A percentile compares a stretch with the other conserved stretches of the same genome.
phyloP scores from a whole-genome alignment of 1,140 invertebrate genomes.

The Hestina assimilis region DNA sequence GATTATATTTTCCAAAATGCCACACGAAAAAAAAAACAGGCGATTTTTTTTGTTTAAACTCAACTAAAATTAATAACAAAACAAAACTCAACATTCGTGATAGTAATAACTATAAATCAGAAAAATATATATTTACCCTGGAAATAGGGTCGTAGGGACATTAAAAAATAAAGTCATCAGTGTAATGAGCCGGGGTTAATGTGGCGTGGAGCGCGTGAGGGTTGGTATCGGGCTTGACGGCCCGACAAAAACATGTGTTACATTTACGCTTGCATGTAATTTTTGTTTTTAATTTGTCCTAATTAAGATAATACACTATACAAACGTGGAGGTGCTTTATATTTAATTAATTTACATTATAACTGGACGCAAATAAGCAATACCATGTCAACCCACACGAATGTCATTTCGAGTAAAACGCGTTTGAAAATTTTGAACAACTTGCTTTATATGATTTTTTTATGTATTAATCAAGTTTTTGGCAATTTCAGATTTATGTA shows the following conservation, averaged over 20 bases:
- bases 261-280: neutral
- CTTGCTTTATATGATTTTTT: too few species aligned
- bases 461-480: too few species aligned
- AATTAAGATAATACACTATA: neutral
- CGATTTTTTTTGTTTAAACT: neutral
- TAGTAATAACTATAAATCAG: constrained; percentile 5
- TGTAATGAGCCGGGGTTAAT: constrained; percentile 23
- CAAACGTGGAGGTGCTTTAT: too few species aligned
- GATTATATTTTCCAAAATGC: too few species aligned
- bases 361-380: too few species aligned
- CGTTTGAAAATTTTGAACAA: too few species aligned
- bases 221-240: constrained; percentile 8
- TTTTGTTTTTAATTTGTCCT: neutral
- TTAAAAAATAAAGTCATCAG: constrained; percentile 25
- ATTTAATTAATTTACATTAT: too few species aligned
- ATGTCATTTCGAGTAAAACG: too few species aligned
- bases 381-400: too few species aligned
- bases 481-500: too few species aligned
- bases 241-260: constrained; percentile 10
- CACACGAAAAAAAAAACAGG: neutral
- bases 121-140: neutral
- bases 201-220: constrained; percentile 17
- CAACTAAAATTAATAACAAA: neutral
- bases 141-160: constrained; percentile 1
- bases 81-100: neutral